Base-by-base conservation (phyloP, 2,113 vertebrate genomes). In the Siphamia tubifer region DNA sequence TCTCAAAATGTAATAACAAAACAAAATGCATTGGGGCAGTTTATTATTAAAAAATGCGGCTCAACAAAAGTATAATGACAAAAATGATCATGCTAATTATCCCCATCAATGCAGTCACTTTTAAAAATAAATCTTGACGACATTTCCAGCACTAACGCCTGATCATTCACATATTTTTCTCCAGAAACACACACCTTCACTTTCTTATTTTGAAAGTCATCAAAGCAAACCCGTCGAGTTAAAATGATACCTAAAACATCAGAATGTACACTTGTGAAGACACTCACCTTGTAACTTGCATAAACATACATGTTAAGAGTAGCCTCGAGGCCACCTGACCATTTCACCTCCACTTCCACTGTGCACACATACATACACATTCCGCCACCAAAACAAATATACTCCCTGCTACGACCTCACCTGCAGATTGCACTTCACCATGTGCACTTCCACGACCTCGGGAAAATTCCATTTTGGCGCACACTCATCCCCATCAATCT, bases 401-500 rank as follows among this genome's bases (percentile, higher is more conserved):
- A 54, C 79, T 45, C 19, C 11, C 42, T 20, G 1, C 38, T 9
- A 19, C 44, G 55, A 25, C 51, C 67, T 65, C 35, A 63, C 78
- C 60, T 70, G 58, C 71, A 31, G 40, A 32, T 34, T 17, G 19
- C 68, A 45, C 45, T 43, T 68, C 64, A 72, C 71, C 74, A 39
- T 4, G 1, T 13, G 67, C 73, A 72, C 63, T 64, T 51, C 48
- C 5, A 5, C 24, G 28, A 82, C 82, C 84, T 86, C 49, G 20
- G 49, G 65, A 74, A 78, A 85, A 83, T 79, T 69, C 78, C 71
- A 82, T 80, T 86, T 80, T 12, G 27, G 23, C 68, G 24, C 64
- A 74, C 65, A 55, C 53, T 71, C 62, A 20, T 65, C 61, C 72
- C 57, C 83, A 83, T 87, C 81, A 72, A 82, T 90, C 85, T 81